Evolutionary conservation across 2,888 invertebrate species (phyloP).

Genomic region (Acanthosoma haemorrhoidale): DNA sequence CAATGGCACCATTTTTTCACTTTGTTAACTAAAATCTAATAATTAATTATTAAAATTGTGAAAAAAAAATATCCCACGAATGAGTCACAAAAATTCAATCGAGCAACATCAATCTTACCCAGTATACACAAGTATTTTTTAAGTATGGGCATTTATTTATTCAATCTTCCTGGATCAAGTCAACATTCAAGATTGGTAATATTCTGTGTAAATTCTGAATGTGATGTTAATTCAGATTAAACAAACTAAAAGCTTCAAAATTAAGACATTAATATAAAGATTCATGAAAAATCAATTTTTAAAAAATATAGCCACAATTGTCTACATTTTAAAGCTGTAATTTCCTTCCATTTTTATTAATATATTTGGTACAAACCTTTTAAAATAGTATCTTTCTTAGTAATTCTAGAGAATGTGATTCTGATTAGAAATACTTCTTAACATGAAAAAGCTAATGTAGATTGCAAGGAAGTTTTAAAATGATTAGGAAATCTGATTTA

Average conservation of each 20-base stretch:
- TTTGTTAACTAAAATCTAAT: background rate
- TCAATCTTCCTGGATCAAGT: background rate
- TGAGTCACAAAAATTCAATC: background rate
- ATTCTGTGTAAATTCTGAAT: background rate
- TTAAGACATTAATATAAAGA: background rate
- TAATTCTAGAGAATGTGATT: too few relatives aligned
- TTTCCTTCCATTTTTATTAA: too few relatives aligned
- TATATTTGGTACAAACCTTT: too few relatives aligned
- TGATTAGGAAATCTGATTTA: too few relatives aligned
- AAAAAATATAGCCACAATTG: background rate
- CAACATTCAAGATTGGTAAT: background rate
- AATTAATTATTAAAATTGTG: background rate
- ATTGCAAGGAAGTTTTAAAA: too few relatives aligned
- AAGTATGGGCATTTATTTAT: background rate
- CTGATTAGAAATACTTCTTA: too few relatives aligned
- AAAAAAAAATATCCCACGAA: background rate
- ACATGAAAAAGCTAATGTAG: too few relatives aligned
- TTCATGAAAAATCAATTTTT: background rate
- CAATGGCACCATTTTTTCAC: constrained; percentile 4
- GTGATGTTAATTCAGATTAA: background rate
- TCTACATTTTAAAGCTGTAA: background rate
- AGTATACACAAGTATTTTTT: background rate
- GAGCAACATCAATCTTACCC: background rate
- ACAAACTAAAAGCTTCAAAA: background rate
- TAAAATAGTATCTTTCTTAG: too few relatives aligned